phyloP scores from a whole-genome alignment of 2,797 vertebrate genomes.

The Karalla daura region DNA sequence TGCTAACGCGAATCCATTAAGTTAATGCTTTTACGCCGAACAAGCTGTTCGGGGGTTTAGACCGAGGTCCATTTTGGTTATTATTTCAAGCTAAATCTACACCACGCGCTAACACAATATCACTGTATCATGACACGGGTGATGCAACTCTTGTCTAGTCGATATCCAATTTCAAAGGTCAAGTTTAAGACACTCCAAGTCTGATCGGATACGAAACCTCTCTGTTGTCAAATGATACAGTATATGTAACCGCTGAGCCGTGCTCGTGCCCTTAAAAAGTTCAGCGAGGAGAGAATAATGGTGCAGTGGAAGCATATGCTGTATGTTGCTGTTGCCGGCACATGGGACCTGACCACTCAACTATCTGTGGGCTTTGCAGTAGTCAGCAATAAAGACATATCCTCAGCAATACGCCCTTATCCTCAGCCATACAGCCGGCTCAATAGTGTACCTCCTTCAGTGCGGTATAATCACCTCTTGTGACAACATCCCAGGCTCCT shows the following conservation, averaged over 20 bases:
- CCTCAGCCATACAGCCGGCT: slow-evolving; percentile 49
- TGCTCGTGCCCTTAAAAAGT: slow-evolving; percentile 31
- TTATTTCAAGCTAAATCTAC: slow-evolving; percentile 24
- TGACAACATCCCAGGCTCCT: slow-evolving; percentile 67
- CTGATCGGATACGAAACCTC: not conserved
- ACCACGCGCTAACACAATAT: not conserved
- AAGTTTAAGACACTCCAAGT: not conserved
- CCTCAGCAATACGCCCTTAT: slow-evolving; percentile 49
- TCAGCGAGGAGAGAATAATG: slow-evolving; percentile 30
- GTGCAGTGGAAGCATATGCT: slow-evolving; percentile 54
- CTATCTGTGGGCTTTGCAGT: slow-evolving; percentile 66
- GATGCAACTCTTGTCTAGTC: not conserved
- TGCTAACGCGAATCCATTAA: slow-evolving; percentile 34
- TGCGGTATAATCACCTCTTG: slow-evolving; percentile 63
- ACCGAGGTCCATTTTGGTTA: slow-evolving; percentile 9
- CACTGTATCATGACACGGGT: slow-evolving; percentile 1
- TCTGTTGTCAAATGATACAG: slow-evolving; percentile 31
- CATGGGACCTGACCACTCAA: slow-evolving; percentile 74
- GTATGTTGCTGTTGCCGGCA: slow-evolving; percentile 51
- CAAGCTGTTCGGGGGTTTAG: slow-evolving; percentile 17
- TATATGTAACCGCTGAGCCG: slow-evolving; percentile 16
- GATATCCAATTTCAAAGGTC: slow-evolving; percentile 7
- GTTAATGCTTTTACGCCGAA: slow-evolving; percentile 37
- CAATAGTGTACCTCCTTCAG: slow-evolving; percentile 57
- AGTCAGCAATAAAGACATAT: slow-evolving; percentile 70